Evolutionary conservation across 2,797 vertebrate genomes (phyloP).

Genomic region (Sebastes itinus): DNA sequence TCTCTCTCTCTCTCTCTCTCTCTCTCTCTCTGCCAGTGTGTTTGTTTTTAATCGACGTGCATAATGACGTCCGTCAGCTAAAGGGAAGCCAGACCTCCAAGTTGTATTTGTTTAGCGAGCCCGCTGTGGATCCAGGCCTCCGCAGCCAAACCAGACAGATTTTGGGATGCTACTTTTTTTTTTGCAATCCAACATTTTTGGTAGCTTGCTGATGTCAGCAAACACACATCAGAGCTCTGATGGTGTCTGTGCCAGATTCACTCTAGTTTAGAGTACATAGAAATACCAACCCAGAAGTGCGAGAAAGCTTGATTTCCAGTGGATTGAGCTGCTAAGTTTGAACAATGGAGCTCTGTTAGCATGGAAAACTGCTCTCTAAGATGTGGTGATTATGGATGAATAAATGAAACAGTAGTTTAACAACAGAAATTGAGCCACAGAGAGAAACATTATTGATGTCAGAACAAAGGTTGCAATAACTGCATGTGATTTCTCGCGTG

Average conservation of each 20-base stretch:
- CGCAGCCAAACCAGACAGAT: slow-evolving; percentile 41
- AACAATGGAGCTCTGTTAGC: background rate
- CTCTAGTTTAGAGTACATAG: background rate
- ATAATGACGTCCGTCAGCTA: slow-evolving; percentile 65
- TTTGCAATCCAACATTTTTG: slow-evolving; percentile 10
- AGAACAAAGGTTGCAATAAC: slow-evolving; percentile 7
- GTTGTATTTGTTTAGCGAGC: slow-evolving; percentile 67
- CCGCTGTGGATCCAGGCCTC: slow-evolving; percentile 47
- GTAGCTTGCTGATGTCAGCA: slow-evolving; percentile 27
- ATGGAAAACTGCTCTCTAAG: background rate
- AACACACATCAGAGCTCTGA: slow-evolving; percentile 12
- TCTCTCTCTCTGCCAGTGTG: slow-evolving; percentile 36
- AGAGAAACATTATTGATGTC: background rate
- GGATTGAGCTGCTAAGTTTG: background rate
- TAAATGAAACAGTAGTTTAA: background rate
- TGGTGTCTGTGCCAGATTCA: slow-evolving; percentile 23
- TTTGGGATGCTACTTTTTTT: slow-evolving; percentile 35
- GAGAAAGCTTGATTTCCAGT: background rate
- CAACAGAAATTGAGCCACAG: background rate
- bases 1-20: slow-evolving; percentile 3
- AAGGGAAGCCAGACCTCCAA: slow-evolving; percentile 68
- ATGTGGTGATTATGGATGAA: background rate
- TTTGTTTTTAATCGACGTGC: slow-evolving; percentile 69
- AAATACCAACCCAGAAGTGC: background rate
- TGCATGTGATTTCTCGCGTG: slow-evolving; percentile 7